Evolutionary conservation across 2,113 vertebrate genomes (phyloP), one percentile per base, ranked within the genome.

Genomic region (Catharus minimus): DNA sequence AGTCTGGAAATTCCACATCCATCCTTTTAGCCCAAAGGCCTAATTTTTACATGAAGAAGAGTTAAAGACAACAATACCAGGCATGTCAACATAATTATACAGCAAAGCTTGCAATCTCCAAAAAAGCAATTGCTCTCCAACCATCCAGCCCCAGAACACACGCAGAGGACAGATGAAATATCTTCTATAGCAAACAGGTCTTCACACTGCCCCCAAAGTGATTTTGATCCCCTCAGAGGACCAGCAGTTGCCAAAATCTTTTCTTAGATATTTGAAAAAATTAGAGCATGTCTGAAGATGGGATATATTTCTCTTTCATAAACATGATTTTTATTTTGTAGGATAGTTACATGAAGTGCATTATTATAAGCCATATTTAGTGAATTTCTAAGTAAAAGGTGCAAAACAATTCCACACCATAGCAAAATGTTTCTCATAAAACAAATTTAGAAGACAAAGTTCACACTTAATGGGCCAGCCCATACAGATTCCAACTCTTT

Each of bases 1-100:
- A 1, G 41, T 82, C 43, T 89, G 61, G 74, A 92, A 94, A 90
- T 87, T 89, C 66, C 58, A 85, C 71, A 73, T 43, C 33, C 58
- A 65, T 91, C 84, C 62, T 72, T 72, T 68, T 50, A 91, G 82
- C 78, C 71, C 50, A 66, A 72, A 92, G 78, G 55, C n/a, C 1
- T 58, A 65, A 87, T 85, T 89, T 94, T 78, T 82, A 57, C 38
- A 27, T 21, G 71, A 26, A 33, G 49, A 91, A 85, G 84, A 94
- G 66, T 68, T 38, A 53, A 86, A 89, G 78, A 92, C 0, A 1
- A 86, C 77, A 65, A 57, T 82, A 94, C 21, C 55, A 66, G 58
- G 58, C 87, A 89, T 24, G 77, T 88, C 78, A 89, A 88, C 75
- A 44, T 88, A 94, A 96, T 94, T 92, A 92, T 44, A 77, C 43